Conservation (phyloP, 2,113 vertebrate genomes). For the Ptyas mucosa region DNA sequence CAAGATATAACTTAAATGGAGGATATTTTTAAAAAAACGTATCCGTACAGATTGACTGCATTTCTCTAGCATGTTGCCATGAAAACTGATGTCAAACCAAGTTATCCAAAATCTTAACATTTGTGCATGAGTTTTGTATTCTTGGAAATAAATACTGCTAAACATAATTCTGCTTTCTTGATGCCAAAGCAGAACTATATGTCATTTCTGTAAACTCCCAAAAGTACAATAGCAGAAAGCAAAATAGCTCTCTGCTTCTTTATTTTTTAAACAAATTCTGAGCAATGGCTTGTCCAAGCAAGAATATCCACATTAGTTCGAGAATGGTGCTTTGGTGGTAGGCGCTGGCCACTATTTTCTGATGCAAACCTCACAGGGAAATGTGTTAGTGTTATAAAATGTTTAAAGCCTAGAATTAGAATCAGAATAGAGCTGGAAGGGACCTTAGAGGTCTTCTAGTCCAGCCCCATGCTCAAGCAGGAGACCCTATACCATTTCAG, state of each 20-base stretch:
- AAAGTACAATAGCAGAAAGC: not conserved
- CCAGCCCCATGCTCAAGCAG: too few species aligned
- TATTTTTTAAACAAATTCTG: too few species aligned
- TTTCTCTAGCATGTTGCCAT: not conserved
- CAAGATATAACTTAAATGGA: not conserved
- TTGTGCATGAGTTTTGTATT: not conserved
- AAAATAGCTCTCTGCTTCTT: not conserved
- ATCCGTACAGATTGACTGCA: not conserved
- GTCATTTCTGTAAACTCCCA: not conserved
- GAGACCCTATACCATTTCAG: too few species aligned
- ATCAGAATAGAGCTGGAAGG: too few species aligned
- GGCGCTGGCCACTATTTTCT: not conserved
- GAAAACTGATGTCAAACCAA: slow-evolving; percentile 10
- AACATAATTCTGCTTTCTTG: not conserved
- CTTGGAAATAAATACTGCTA: not conserved
- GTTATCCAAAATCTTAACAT: not conserved
- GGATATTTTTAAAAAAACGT: not conserved
- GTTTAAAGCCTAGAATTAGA: not conserved
- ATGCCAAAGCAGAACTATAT: not conserved
- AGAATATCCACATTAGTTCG: not conserved
- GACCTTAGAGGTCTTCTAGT: too few species aligned
- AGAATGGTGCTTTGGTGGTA: not conserved
- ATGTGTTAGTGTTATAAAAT: not conserved
- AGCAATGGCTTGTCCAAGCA: not conserved
- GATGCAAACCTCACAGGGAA: not conserved